Conservation (phyloP, 2,888 invertebrate species). For the Cephus pygmeus region DNA sequence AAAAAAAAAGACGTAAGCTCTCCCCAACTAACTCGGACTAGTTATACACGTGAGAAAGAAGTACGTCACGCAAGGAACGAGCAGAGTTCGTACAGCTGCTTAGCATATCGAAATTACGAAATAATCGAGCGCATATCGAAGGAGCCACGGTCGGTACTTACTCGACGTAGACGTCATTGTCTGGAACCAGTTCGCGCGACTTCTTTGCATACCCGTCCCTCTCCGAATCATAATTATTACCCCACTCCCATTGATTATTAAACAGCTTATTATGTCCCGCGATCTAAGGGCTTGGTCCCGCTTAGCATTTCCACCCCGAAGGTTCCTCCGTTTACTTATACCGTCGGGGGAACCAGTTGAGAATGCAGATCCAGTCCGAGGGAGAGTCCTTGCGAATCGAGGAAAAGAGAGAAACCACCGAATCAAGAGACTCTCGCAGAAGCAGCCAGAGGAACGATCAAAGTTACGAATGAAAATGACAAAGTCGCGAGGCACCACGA, state of each 20-base stretch:
- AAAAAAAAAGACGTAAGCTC: not conserved
- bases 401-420: not conserved
- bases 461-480: not conserved
- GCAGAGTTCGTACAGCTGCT: constrained; percentile 18
- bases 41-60: not conserved
- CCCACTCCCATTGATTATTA: constrained; percentile 63
- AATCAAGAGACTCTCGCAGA: not conserved
- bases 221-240: constrained; percentile 61
- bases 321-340: not conserved
- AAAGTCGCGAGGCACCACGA: not conserved
- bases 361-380: not conserved
- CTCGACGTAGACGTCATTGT: constrained; percentile 54
- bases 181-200: constrained; percentile 63
- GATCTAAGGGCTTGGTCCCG: constrained; percentile 1
- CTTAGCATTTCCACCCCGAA: constrained; percentile 5
- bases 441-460: not conserved
- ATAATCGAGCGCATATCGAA: constrained; percentile 64
- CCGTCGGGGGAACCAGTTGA: not conserved
- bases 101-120: constrained; percentile 64
- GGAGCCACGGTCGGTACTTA: constrained; percentile 24
- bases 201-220: constrained; percentile 60
- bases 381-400: not conserved
- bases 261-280: constrained; percentile 46
- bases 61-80: not conserved
- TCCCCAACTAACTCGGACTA: not conserved